phyloP scores from a whole-genome alignment of 2,888 invertebrate genomes.

The Aricia artaxerxes region DNA sequence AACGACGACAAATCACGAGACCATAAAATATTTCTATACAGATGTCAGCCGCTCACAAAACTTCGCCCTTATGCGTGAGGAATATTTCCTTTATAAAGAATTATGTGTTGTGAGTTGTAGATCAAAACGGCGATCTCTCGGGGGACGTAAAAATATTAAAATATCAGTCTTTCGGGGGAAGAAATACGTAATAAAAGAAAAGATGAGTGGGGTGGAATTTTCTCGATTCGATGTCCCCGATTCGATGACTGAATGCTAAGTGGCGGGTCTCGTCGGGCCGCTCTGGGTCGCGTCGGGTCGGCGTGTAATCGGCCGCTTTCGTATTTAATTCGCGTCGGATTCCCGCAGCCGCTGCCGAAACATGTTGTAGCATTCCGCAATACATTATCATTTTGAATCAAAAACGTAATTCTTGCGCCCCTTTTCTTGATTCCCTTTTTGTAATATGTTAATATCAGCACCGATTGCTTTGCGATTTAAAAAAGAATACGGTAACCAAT shows the following conservation, averaged over 20 bases:
- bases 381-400: conserved; percentile 48
- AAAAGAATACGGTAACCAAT: neutral
- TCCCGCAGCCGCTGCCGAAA: conserved; percentile 40
- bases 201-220: conserved; percentile 74
- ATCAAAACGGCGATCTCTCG: conserved; percentile 70
- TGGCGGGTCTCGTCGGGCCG: conserved; percentile 59
- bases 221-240: conserved; percentile 76
- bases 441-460: neutral
- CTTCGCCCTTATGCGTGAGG: conserved; percentile 50
- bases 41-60: conserved; percentile 60
- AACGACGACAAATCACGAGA: conserved; percentile 48
- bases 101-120: conserved; percentile 62
- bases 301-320: conserved; percentile 65
- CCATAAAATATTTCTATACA: conserved; percentile 62
- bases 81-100: conserved; percentile 59
- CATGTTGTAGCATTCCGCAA: conserved; percentile 48
- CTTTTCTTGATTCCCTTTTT: neutral
- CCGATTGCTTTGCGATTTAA: neutral
- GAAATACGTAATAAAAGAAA: conserved; percentile 70
- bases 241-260: conserved; percentile 77
- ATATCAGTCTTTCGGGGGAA: conserved; percentile 63
- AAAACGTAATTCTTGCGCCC: conserved; percentile 59
- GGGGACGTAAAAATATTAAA: conserved; percentile 62
- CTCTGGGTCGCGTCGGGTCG: conserved; percentile 57
- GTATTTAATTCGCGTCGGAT: conserved; percentile 69